Percentiles rank a stretch among this genome's conserved stretches.
These are phyloP conservation scores for Andinoacara biseriatus DNA, from an alignment of 2,113 vertebrate genomes.

Conservation along the genomic window DNA sequence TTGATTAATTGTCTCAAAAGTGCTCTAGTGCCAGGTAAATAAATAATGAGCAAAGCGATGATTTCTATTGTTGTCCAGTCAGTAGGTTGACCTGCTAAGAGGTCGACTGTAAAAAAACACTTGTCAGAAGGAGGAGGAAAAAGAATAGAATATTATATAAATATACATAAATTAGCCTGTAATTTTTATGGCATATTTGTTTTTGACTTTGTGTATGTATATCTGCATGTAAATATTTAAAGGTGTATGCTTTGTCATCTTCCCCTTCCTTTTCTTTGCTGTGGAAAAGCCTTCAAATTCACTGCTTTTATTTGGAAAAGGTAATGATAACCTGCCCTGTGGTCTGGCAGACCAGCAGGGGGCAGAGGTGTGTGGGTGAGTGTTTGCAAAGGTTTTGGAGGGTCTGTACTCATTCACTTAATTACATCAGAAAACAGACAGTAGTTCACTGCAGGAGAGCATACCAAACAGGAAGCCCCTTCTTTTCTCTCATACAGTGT, in stretches of 20 bases:
- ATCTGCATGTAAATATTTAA: neutral
- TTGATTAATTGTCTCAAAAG: slow-evolving; percentile 80
- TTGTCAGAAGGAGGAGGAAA: neutral
- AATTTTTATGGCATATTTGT: neutral
- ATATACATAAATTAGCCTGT: slow-evolving; percentile 33
- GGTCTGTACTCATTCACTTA: slow-evolving; percentile 51
- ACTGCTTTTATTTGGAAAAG: slow-evolving; percentile 20
- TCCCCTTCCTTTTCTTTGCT: slow-evolving; percentile 24
- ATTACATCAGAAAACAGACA: slow-evolving; percentile 72
- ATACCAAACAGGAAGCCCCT: slow-evolving; percentile 68
- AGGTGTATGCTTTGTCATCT: slow-evolving; percentile 1
- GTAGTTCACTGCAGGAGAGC: slow-evolving; percentile 58
- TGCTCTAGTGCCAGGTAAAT: slow-evolving; percentile 74
- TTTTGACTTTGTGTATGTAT: neutral
- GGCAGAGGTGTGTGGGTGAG: slow-evolving; percentile 49
- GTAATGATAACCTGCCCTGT: slow-evolving; percentile 29
- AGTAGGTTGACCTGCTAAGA: slow-evolving; percentile 53
- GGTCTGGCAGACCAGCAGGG: slow-evolving; percentile 53
- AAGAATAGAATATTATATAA: slow-evolving; percentile 52
- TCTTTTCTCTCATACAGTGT: slow-evolving; percentile 54
- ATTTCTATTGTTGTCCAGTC: slow-evolving; percentile 75
- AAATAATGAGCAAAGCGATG: slow-evolving; percentile 77
- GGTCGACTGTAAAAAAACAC: slow-evolving; percentile 57
- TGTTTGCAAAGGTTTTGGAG: slow-evolving; percentile 27
- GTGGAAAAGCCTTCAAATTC: slow-evolving; percentile 25